Base-by-base conservation (phyloP, 2,888 invertebrate genomes). In the Standfussiana lucernea region DNA sequence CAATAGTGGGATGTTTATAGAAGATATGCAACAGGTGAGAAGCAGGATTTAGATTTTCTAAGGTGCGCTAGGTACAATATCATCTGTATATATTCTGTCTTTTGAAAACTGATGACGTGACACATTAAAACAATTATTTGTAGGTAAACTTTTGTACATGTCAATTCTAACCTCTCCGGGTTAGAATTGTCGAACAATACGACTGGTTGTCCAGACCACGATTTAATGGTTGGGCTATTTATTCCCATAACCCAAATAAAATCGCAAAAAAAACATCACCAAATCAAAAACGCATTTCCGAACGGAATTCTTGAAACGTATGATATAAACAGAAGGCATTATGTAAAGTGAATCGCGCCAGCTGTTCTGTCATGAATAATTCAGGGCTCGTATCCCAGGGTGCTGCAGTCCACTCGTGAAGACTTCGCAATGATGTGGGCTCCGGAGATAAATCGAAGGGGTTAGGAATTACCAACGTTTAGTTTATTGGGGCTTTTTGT, bases 311-410 rank as follows among this genome's bases (percentile, higher is more conserved):
- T 64, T 61, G 65, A 73, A 72, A 71, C 40, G 47, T 74, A 72
- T 82, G 82, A 78, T 76, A 83, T 86, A 88, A 88, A 88, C 87
- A 87, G 77, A 68, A 78, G 50, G 73, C 80, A 86, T 88, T 88
- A 88, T 88, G 88, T 82, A 88, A 88, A 88, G 56, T 75, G 85
- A 83, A 82, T 88, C 76, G 82, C 69, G 66, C 77, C 79, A 85
- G 82, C 71, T 85, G 85, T 70, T 82, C 65, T 66, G 69, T 40
- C 74, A 84, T 84, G 83, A 84, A 84, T 84, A 75, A 84, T 84
- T 84, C 83, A 84, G 66, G 40, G 61, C 64, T 81, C 67, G 70
- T 71, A 37, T 69, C 28, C 53, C 68, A 40, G 53, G 64, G 84
- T 72, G 67, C 71, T 15, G 72, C 24, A 72, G 84, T 84, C 84